A percentile compares a stretch with the other conserved stretches of the same genome.
These are phyloP conservation scores for Pachyramphus minor DNA, from an alignment of 2,113 vertebrate species.

Conservation along the genomic window DNA sequence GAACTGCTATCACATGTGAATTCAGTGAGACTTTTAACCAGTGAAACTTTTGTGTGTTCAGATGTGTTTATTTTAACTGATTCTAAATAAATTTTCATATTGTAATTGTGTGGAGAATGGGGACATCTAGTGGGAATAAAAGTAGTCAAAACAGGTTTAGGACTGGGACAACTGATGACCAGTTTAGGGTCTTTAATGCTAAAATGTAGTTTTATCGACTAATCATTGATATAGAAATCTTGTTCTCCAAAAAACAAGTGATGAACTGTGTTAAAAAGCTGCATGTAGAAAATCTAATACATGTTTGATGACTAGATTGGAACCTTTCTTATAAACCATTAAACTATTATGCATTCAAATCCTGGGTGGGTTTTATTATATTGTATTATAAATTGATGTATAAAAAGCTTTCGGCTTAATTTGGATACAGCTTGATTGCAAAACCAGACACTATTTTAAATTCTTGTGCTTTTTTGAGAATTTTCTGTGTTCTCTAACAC, in stretches of 20 bases:
- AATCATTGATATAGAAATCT: neutral
- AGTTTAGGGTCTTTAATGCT: neutral
- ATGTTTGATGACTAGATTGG: neutral
- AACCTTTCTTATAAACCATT: neutral
- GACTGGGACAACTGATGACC: neutral
- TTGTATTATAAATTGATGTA: neutral
- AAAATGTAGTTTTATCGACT: neutral
- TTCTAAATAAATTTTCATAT: neutral
- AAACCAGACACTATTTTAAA: neutral
- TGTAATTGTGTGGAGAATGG: neutral
- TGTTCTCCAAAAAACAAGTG: neutral
- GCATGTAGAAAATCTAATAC: neutral
- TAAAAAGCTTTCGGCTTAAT: neutral
- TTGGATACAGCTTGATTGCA: neutral
- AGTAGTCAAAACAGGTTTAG: neutral
- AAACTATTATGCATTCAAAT: neutral
- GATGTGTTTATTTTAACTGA: neutral
- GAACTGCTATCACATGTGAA: neutral
- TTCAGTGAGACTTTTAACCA: neutral
- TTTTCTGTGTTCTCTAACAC: neutral
- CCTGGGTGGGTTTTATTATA: neutral
- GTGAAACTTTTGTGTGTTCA: neutral
- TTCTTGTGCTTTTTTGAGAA: neutral
- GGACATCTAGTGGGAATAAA: slow-evolving; percentile 58
- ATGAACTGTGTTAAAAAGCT: neutral